A percentile compares a stretch with the other conserved stretches of the same genome.
These are phyloP conservation scores for Sinella curviseta DNA, from an alignment of 1,140 invertebrate species.

Conservation along the genomic window DNA sequence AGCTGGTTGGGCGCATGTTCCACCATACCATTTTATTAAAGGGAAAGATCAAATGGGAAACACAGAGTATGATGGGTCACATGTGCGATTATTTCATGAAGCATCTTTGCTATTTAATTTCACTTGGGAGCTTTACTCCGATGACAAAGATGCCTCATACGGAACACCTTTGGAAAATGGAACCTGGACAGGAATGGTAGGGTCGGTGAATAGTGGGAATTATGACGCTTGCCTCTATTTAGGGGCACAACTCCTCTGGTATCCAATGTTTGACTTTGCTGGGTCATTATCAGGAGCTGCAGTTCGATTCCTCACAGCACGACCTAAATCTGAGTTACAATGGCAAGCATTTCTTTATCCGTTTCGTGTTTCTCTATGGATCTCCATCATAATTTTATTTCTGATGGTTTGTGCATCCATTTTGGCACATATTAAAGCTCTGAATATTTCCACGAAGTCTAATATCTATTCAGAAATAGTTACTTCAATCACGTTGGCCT, in stretches of 20 bases:
- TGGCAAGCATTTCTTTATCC: constrained; percentile 20
- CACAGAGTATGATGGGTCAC: not conserved
- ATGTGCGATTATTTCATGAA: not conserved
- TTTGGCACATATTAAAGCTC: not conserved
- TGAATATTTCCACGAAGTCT: no score
- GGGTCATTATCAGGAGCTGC: not conserved
- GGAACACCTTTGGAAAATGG: constrained; percentile 25
- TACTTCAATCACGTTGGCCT: no score
- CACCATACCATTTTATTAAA: not conserved
- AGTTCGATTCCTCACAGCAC: not conserved
- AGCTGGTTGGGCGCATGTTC: not conserved
- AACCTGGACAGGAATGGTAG: constrained; percentile 33
- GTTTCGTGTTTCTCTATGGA: not conserved
- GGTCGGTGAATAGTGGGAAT: not conserved
- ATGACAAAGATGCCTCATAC: not conserved
- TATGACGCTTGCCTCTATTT: not conserved
- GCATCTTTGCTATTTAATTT: constrained; percentile 12
- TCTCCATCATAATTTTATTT: not conserved
- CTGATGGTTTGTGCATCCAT: not conserved
- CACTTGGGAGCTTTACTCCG: not conserved
- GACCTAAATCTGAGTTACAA: not conserved
- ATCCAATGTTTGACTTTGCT: not conserved
- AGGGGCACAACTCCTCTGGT: not conserved
- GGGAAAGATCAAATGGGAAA: not conserved
- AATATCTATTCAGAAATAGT: no score